phyloP scores from a whole-genome alignment of 1,140 invertebrate genomes.

The Neotoxoptera formosana region DNA sequence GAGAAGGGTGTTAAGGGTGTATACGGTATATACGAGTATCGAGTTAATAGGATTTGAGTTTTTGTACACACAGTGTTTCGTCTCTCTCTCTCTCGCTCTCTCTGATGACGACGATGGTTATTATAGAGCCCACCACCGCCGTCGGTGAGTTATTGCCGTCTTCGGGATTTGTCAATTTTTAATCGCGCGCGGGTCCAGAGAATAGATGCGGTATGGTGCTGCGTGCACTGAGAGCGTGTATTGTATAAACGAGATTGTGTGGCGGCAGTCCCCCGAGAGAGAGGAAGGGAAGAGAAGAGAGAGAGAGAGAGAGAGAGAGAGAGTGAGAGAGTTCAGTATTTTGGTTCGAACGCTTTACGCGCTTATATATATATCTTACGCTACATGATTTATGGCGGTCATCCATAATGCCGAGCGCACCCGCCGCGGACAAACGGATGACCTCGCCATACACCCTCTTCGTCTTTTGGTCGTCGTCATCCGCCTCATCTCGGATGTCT shows the following conservation, averaged over 20 bases:
- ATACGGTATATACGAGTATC: neutral
- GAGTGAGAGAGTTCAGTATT: neutral
- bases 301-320: neutral
- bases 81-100: neutral
- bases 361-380: neutral
- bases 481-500: neutral
- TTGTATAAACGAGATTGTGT: slow-evolving; percentile 44
- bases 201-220: neutral
- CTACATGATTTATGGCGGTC: slow-evolving; percentile 55
- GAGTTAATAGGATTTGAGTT: slow-evolving; percentile 57
- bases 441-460: slow-evolving; percentile 37
- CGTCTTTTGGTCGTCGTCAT: neutral
- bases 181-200: slow-evolving; percentile 17
- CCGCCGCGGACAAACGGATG: slow-evolving; percentile 53
- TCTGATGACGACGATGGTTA: slow-evolving; percentile 22
- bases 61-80: slow-evolving; percentile 28
- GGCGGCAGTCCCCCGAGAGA: slow-evolving; percentile 37
- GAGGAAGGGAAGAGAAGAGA: neutral
- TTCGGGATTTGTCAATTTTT: slow-evolving; percentile 58
- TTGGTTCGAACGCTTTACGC: neutral
- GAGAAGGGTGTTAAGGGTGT: neutral
- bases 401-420: slow-evolving; percentile 39
- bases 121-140: neutral
- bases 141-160: slow-evolving; percentile 56
- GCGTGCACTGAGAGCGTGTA: neutral